These are phyloP conservation scores for Synergus laeviventris DNA, from an alignment of 2,888 invertebrate species.

Conservation along the genomic window DNA sequence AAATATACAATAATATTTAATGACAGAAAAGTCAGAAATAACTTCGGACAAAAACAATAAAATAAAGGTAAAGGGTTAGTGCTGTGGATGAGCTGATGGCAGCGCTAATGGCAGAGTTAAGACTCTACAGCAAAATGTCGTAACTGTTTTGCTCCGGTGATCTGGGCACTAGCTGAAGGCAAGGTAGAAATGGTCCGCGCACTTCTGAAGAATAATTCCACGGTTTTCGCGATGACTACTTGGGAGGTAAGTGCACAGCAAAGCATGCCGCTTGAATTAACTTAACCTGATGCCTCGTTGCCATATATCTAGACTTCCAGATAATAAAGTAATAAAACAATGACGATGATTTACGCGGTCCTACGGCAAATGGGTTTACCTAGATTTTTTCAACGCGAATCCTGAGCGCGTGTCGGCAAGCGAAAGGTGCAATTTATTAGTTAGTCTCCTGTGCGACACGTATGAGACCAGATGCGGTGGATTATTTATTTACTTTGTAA, in stretches of 20 bases:
- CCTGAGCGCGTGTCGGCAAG: slow-evolving; percentile 56
- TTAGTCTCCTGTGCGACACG: slow-evolving; percentile 61
- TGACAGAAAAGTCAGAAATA: not conserved
- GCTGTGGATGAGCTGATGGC: slow-evolving; percentile 16
- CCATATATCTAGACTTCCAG: slow-evolving; percentile 42
- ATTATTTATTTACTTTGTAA: slow-evolving; percentile 64
- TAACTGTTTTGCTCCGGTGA: slow-evolving; percentile 20
- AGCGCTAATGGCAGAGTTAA: slow-evolving; percentile 2
- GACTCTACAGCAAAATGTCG: slow-evolving; percentile 6
- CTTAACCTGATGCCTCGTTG: slow-evolving; percentile 56
- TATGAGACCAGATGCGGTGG: slow-evolving; percentile 62
- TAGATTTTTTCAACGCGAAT: slow-evolving; percentile 53
- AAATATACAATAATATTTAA: slow-evolving; percentile 11
- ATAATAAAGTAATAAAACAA: slow-evolving; percentile 66
- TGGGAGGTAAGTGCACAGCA: slow-evolving; percentile 53
- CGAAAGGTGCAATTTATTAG: slow-evolving; percentile 62
- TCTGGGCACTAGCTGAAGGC: slow-evolving; percentile 36
- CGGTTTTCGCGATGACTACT: slow-evolving; percentile 54
- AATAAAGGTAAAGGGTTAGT: slow-evolving; percentile 17
- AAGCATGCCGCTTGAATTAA: slow-evolving; percentile 54
- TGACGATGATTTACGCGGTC: slow-evolving; percentile 65
- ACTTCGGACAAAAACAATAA: slow-evolving; percentile 20
- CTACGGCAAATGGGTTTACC: slow-evolving; percentile 64
- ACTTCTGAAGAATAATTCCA: slow-evolving; percentile 57
- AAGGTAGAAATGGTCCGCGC: slow-evolving; percentile 60